These are phyloP conservation scores for Pseudochirops cupreus DNA, from an alignment of 2,797 vertebrate genomes.

Conservation along the genomic window DNA sequence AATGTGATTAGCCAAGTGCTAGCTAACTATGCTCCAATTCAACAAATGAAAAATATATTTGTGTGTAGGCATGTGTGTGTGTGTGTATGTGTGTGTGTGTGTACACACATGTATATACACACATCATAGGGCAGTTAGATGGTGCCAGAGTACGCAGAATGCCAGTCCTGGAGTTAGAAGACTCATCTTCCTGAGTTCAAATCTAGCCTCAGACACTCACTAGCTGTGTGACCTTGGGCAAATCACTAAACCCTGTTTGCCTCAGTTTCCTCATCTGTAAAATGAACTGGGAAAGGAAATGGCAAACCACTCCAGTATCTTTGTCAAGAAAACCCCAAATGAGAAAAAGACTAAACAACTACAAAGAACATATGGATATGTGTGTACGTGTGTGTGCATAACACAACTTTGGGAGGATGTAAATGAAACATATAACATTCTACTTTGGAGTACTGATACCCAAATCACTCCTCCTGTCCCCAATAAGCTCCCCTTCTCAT, in stretches of 20 bases:
- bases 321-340: neutral
- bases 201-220: neutral
- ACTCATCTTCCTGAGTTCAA: neutral
- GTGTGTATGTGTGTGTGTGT: neutral
- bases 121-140: neutral
- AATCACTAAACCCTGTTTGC: neutral
- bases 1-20: neutral
- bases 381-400: neutral
- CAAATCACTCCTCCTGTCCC: conserved; percentile 62
- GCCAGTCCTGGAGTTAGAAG: neutral
- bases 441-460: neutral
- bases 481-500: neutral
- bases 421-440: conserved; percentile 1
- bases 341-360: neutral
- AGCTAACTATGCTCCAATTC: neutral
- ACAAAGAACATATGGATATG: neutral
- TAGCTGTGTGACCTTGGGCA: neutral
- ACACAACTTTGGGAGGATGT: neutral
- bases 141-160: neutral
- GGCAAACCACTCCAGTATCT: neutral
- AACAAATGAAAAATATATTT: neutral
- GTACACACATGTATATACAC: neutral
- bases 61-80: neutral
- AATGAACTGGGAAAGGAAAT: neutral
- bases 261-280: neutral